Base-by-base conservation (phyloP, 2,113 vertebrate species). In the Apodemus sylvaticus region DNA sequence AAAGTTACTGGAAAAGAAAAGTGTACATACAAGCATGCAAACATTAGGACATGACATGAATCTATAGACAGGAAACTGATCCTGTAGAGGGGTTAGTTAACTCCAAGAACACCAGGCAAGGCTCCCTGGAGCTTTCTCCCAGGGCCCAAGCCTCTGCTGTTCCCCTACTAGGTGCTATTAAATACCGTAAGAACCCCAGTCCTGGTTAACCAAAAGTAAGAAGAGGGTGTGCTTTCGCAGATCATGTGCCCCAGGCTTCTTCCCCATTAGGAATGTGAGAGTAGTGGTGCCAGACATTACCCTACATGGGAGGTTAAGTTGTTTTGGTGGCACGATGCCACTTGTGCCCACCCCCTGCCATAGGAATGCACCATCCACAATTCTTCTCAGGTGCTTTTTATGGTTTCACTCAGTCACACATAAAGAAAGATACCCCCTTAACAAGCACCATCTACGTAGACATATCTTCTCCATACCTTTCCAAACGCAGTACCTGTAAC, bases 1-100 rank as follows among this genome's bases (percentile, higher is more conserved):
- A 20, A 93, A 93, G 55, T 92, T 88, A 90, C 66, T 89, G 91
- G 36, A 83, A 71, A 94, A 93, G 51, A 86, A 88, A 95, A 17
- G 22, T 29, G 36, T 92, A 39, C 20, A 85, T 12, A 55, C 24
- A 88, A 94, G 71, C 29, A 82, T 29, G 74, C 22, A 12, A 31
- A 34, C 83, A 74, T 70, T 48, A 85, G 62, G 70, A 88, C 11
- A 60, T 81, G 71, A 78, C 83, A 79, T 55, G 92, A 91, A 22
- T 64, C 66, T 83, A 92, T 34, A 70, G 24, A 82, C 71, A 96
- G 70, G 36, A 62, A 73, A 92, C 55, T 36, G n/a, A 86, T 31
- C 45, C 36, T 94, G 31, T 19, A 2, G 3, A 60, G 70, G 83
- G 29, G 10, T 53, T 29, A 86, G 42, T 58, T n/a, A 95, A 29